Evolutionary conservation across 23 tunicate species (phyloP).

Genomic region (Phallusia fumigata): DNA sequence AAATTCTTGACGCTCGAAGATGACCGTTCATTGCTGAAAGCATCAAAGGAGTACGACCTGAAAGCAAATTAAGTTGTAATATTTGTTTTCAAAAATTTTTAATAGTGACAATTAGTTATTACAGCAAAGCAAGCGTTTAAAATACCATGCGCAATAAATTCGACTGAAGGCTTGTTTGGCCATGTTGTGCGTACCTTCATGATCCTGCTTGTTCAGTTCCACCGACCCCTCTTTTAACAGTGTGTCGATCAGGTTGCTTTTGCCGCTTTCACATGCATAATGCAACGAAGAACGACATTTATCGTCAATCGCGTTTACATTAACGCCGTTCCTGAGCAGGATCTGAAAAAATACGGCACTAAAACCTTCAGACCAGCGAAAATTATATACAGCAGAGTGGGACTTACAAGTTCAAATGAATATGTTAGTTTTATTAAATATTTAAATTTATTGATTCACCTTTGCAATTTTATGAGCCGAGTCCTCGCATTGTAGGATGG

Average conservation of each 20-base stretch:
- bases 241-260: conserved; percentile 40
- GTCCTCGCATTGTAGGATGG: conserved; percentile 49
- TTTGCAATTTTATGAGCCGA: conserved; percentile 60
- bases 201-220: conserved; percentile 75
- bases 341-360: conserved; percentile 51
- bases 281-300: conserved; percentile 50
- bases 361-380: too few species aligned
- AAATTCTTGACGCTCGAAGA: conserved; percentile 45
- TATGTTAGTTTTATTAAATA: too few species aligned
- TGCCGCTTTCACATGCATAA: conserved; percentile 72
- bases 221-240: conserved; percentile 73
- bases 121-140: too few species aligned
- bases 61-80: background rate
- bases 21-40: conserved; percentile 74
- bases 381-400: too few species aligned
- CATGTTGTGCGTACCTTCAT: conserved; percentile 26
- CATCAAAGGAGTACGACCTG: conserved; percentile 85
- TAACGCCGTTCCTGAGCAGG: conserved; percentile 58
- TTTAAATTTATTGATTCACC: conserved; percentile 12
- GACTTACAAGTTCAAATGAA: too few species aligned
- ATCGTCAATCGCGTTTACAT: conserved; percentile 61
- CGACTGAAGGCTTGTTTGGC: background rate
- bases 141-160: too few species aligned
- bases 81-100: too few species aligned
- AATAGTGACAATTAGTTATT: too few species aligned